A percentile compares a stretch with the other conserved stretches of the same genome.
These are phyloP conservation scores for Tinea trinotella DNA, from an alignment of 2,888 invertebrate species.

Conservation along the genomic window DNA sequence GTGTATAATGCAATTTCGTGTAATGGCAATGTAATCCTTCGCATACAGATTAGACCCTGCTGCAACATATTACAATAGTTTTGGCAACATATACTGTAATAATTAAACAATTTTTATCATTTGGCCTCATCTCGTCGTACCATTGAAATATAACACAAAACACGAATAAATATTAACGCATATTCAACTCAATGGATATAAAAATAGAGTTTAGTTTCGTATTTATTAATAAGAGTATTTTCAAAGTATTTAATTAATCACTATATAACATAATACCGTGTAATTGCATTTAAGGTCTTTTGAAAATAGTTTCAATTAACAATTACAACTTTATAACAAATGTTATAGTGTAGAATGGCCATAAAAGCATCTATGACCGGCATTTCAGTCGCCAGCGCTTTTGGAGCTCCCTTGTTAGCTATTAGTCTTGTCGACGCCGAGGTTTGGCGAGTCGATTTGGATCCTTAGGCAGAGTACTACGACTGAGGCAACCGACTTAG, in stretches of 20 bases:
- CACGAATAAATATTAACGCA: too few relatives aligned
- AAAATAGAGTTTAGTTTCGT: background rate
- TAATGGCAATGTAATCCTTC: background rate
- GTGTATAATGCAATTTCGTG: background rate
- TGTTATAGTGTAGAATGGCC: background rate
- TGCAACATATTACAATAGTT: constrained; percentile 14
- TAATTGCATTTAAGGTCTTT: background rate
- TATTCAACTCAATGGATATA: background rate
- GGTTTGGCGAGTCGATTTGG: too few relatives aligned
- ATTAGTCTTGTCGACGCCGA: too few relatives aligned
- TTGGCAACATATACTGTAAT: constrained; percentile 30
- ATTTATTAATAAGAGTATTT: background rate
- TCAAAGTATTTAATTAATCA: background rate
- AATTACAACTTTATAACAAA: background rate
- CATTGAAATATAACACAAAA: constrained; percentile 28
- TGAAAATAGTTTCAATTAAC: background rate
- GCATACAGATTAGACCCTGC: background rate
- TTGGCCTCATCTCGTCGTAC: constrained; percentile 42
- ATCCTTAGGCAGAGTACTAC: too few relatives aligned
- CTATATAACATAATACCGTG: background rate
- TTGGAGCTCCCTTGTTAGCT: too few relatives aligned
- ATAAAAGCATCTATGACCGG: too few relatives aligned
- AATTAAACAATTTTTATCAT: constrained; percentile 57
- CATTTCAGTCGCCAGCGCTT: too few relatives aligned
- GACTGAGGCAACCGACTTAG: too few relatives aligned